These are phyloP conservation scores for Thomomys bottae DNA, from an alignment of 2,113 vertebrate species.

Conservation along the genomic window DNA sequence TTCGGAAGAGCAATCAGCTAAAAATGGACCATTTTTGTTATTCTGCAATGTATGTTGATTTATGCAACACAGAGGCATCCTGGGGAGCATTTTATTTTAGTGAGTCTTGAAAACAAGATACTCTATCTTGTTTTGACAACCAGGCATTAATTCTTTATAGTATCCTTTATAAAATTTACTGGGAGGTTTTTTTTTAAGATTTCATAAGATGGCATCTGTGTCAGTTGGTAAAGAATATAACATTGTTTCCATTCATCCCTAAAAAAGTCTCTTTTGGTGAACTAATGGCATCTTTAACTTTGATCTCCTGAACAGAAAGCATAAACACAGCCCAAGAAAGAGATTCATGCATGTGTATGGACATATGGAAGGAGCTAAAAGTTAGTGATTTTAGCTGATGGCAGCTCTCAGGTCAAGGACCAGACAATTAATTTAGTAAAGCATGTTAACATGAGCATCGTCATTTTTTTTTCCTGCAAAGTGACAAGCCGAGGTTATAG, in stretches of 20 bases:
- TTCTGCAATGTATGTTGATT: neutral
- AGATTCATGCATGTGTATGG: neutral
- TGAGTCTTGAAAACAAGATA: neutral
- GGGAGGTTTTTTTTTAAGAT: no score
- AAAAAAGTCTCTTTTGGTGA: neutral
- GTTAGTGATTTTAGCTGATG: neutral
- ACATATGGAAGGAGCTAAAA: neutral
- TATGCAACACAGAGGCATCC: neutral
- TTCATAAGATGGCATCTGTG: neutral
- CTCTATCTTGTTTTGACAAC: slow-evolving; percentile 18
- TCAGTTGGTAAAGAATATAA: neutral
- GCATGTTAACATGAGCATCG: neutral
- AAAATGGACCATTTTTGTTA: neutral
- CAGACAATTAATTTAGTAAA: slow-evolving; percentile 27
- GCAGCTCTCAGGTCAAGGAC: neutral
- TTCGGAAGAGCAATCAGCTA: neutral
- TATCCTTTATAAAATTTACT: no score
- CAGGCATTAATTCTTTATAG: neutral
- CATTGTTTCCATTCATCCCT: neutral
- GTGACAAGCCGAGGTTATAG: neutral
- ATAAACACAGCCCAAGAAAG: neutral
- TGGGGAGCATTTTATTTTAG: neutral
- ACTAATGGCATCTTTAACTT: neutral
- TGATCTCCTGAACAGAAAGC: neutral
- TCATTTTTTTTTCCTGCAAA: slow-evolving; percentile 39